Percentiles rank a stretch among this genome's conserved stretches.
Evolutionary conservation across 2,888 invertebrate species (phyloP).

Genomic region (Caradrina kadenii): DNA sequence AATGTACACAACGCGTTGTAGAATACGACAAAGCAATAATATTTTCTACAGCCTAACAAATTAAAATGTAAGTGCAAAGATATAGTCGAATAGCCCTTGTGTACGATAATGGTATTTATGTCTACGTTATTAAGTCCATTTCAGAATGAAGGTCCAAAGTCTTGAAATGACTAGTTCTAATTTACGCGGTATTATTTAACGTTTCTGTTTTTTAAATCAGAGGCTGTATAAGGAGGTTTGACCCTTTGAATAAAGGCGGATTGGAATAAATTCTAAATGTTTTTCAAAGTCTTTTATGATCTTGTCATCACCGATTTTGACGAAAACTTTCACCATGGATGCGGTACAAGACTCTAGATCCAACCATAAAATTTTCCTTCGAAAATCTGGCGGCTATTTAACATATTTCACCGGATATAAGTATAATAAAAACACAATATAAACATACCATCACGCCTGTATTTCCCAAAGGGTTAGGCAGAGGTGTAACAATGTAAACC

Average conservation of each 20-base stretch:
- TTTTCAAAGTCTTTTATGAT: slow-evolving; percentile 5
- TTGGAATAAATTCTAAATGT: slow-evolving; percentile 1
- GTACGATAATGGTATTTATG: slow-evolving; percentile 45
- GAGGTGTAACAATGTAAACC: too few relatives aligned
- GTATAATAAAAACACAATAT: too few relatives aligned
- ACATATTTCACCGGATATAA: too few relatives aligned
- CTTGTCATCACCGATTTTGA: neutral
- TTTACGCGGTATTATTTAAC: slow-evolving; percentile 55
- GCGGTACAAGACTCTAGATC: neutral
- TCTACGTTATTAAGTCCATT: slow-evolving; percentile 36
- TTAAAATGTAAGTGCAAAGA: slow-evolving; percentile 49
- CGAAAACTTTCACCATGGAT: too few relatives aligned
- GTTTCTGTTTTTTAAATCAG: slow-evolving; percentile 52
- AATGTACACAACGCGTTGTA: slow-evolving; percentile 48
- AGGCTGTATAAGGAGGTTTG: slow-evolving; percentile 50
- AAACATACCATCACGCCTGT: too few relatives aligned
- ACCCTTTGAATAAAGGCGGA: slow-evolving; percentile 43
- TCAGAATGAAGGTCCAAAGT: slow-evolving; percentile 48
- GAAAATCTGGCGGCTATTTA: too few relatives aligned
- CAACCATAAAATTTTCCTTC: too few relatives aligned
- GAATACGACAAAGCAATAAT: slow-evolving; percentile 63
- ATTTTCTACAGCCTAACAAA: slow-evolving; percentile 55
- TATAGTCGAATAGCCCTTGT: slow-evolving; percentile 46
- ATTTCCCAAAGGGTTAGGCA: too few relatives aligned
- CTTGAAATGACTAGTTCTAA: slow-evolving; percentile 36